phyloP scores from a whole-genome alignment of 64 coral and sea anemone species.

The Platygyra sinensis region DNA sequence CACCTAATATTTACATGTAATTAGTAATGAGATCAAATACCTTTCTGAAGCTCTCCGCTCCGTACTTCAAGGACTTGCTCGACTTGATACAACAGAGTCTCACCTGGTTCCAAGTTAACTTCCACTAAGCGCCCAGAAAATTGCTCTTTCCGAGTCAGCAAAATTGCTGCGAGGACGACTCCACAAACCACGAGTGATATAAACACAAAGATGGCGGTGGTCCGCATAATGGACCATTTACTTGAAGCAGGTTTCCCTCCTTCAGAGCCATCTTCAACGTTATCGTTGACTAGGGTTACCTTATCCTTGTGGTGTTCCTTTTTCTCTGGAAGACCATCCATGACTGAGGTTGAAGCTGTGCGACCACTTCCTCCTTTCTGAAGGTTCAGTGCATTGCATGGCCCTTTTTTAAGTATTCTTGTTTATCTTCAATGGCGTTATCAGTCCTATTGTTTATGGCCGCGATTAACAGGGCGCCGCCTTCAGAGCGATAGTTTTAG shows the following conservation, averaged over 20 bases:
- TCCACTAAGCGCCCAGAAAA: constrained; percentile 23
- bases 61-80: constrained; percentile 52
- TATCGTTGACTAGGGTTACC: constrained; percentile 13
- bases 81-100: constrained; percentile 31
- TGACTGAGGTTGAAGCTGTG: constrained; percentile 18
- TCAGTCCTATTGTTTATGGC: background rate
- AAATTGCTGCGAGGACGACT: constrained; percentile 3
- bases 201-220: background rate
- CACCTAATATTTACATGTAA: background rate
- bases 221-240: constrained; percentile 1
- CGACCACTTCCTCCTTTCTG: constrained; percentile 11
- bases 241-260: constrained; percentile 6
- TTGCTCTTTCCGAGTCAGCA: constrained; percentile 15
- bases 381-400: background rate
- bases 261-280: background rate
- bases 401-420: background rate
- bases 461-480: background rate
- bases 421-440: background rate
- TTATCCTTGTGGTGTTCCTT: constrained; percentile 17
- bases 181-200: background rate
- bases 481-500: background rate
- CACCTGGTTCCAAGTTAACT: constrained; percentile 39
- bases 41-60: constrained; percentile 42
- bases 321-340: background rate
- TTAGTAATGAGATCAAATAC: constrained; percentile 22